A percentile compares a stretch with the other conserved stretches of the same genome.
phyloP scores from a whole-genome alignment of 2,888 invertebrate genomes.

The Eulithis testata region DNA sequence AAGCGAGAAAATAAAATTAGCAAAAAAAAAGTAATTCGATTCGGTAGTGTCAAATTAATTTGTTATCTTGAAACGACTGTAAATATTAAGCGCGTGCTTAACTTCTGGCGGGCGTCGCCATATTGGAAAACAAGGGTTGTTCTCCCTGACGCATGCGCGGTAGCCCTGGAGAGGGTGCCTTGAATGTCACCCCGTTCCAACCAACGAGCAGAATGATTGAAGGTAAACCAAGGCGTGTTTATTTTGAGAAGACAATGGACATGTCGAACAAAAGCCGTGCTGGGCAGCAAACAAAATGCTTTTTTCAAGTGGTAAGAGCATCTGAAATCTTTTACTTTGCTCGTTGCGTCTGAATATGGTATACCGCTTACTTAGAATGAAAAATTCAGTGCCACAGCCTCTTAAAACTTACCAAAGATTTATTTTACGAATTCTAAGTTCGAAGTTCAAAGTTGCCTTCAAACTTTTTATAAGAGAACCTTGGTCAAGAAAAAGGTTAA shows the following conservation, averaged over 20 bases:
- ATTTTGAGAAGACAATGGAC: slow-evolving; percentile 47
- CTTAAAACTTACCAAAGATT: no score
- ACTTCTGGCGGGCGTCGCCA: slow-evolving; percentile 78
- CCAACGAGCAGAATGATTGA: slow-evolving; percentile 33
- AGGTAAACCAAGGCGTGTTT: slow-evolving; percentile 45
- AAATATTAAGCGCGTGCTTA: slow-evolving; percentile 75
- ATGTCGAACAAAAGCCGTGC: slow-evolving; percentile 44
- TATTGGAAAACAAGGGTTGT: slow-evolving; percentile 76
- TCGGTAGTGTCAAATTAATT: slow-evolving; percentile 31
- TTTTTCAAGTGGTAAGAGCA: slow-evolving; percentile 12
- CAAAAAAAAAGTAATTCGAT: slow-evolving; percentile 31
- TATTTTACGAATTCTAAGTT: no score
- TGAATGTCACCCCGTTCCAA: slow-evolving; percentile 55
- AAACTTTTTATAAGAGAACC: background rate
- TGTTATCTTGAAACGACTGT: slow-evolving; percentile 46
- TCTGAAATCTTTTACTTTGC: background rate
- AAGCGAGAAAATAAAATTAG: slow-evolving; percentile 38
- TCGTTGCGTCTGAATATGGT: no score
- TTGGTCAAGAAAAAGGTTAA: background rate
- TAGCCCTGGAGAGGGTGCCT: slow-evolving; percentile 57
- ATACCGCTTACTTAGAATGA: no score
- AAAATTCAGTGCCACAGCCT: no score
- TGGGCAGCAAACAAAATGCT: slow-evolving; percentile 38
- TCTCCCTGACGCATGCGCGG: slow-evolving; percentile 70
- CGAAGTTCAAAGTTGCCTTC: background rate